Conservation (phyloP, 2,797 vertebrate species). For the Alauda arvensis region DNA sequence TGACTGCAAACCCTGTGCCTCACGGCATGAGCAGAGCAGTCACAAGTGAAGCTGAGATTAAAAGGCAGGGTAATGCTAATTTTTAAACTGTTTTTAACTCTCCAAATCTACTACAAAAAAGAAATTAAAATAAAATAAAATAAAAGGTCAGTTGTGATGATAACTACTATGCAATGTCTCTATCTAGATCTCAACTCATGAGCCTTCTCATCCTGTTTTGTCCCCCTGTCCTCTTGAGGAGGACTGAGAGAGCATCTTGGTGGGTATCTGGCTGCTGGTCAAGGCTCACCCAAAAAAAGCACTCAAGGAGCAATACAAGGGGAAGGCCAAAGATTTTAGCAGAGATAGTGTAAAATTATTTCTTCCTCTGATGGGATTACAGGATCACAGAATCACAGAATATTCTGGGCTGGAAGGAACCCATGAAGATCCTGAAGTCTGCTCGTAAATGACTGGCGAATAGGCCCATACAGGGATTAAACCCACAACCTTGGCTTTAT, state of each 20-base stretch:
- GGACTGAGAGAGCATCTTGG: background rate
- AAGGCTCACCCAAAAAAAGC: background rate
- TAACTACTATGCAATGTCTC: background rate
- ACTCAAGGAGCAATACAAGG: background rate
- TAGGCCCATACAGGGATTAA: background rate
- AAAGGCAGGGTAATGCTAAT: background rate
- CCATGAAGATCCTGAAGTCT: background rate
- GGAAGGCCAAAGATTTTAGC: background rate
- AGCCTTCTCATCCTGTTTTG: background rate
- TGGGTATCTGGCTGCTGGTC: background rate
- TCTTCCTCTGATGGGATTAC: background rate
- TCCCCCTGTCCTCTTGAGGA: background rate
- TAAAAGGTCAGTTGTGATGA: background rate
- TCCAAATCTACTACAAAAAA: background rate
- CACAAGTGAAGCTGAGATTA: background rate
- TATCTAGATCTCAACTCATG: background rate
- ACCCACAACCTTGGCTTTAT: background rate
- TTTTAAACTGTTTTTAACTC: background rate
- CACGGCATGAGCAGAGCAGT: background rate
- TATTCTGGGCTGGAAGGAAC: background rate
- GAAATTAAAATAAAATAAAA: background rate
- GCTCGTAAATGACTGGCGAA: background rate
- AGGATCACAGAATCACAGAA: background rate
- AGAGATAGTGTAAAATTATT: background rate
- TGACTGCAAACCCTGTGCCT: background rate